A percentile compares a stretch with the other conserved stretches of the same genome.
Conservation (phyloP, 1,140 invertebrate genomes). For the Batillaria attramentaria region DNA sequence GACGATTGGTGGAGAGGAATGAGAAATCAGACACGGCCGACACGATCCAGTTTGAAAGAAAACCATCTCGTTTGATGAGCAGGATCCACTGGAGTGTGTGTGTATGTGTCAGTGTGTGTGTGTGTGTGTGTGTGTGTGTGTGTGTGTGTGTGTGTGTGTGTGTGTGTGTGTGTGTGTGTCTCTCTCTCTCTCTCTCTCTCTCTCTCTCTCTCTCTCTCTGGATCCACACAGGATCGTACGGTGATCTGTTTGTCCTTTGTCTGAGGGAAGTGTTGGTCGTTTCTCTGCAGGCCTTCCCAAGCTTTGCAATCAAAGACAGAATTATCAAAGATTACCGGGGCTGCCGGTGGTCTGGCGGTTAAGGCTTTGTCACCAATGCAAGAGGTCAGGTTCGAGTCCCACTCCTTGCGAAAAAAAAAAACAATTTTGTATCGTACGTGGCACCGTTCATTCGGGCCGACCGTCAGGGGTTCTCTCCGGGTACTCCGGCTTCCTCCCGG, state of each 20-base stretch:
- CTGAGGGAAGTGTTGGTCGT: neutral
- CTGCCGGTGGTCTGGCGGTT: neutral
- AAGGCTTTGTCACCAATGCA: neutral
- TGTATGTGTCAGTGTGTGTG: conserved; percentile 2
- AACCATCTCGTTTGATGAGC: neutral
- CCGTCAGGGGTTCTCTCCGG: too few species aligned
- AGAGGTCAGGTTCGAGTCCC: neutral
- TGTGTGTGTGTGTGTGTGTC: conserved; percentile 9
- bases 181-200: neutral
- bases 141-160: conserved; percentile 18
- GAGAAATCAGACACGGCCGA: too few species aligned
- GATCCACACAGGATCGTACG: neutral
- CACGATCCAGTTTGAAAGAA: too few species aligned
- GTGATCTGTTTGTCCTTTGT: neutral
- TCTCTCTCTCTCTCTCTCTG: neutral
- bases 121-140: conserved; percentile 6
- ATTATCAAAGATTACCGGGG: neutral
- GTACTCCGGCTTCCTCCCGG: too few species aligned
- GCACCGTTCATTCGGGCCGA: too few species aligned
- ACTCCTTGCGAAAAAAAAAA: too few species aligned
- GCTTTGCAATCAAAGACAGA: neutral
- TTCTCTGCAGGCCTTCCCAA: neutral
- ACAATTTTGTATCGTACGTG: too few species aligned
- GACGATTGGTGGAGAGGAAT: too few species aligned
- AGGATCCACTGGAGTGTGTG: neutral